Percentiles rank a stretch among this genome's conserved stretches.
phyloP scores from a whole-genome alignment of 2,797 vertebrate genomes.

The Psittacula echo region DNA sequence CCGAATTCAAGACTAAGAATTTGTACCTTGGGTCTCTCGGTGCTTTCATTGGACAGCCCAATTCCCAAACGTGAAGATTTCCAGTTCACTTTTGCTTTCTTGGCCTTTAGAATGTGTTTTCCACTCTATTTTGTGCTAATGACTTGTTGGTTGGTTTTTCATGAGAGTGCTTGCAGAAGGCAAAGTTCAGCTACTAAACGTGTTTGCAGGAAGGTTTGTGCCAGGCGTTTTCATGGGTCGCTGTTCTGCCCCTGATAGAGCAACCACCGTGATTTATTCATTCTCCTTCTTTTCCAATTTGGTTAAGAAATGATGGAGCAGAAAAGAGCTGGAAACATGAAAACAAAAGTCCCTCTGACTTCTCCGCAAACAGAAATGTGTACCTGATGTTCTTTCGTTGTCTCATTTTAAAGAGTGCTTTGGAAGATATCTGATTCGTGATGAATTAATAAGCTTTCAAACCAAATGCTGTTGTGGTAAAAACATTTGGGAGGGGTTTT shows the following conservation, averaged over 20 bases:
- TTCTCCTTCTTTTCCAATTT: background rate
- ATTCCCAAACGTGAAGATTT: background rate
- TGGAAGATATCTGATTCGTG: background rate
- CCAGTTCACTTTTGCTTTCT: background rate
- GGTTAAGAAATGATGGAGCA: background rate
- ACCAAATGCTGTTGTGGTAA: background rate
- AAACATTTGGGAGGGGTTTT: background rate
- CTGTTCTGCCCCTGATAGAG: background rate
- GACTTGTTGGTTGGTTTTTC: slow-evolving; percentile 7
- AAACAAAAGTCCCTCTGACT: background rate
- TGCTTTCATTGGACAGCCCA: background rate
- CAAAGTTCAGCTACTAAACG: slow-evolving; percentile 43
- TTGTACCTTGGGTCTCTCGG: background rate
- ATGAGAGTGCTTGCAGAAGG: background rate
- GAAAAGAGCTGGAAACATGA: background rate
- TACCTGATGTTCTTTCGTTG: background rate
- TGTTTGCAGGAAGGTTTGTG: slow-evolving; percentile 20
- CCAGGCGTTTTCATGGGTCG: slow-evolving; percentile 12
- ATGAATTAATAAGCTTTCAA: background rate
- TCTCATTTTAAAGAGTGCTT: background rate
- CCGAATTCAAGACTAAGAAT: background rate
- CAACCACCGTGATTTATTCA: background rate
- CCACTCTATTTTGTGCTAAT: background rate
- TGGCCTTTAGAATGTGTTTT: slow-evolving; percentile 9
- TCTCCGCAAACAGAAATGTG: background rate